Evolutionary conservation across 2,797 vertebrate genomes (phyloP).

Genomic region (Gila robusta): DNA sequence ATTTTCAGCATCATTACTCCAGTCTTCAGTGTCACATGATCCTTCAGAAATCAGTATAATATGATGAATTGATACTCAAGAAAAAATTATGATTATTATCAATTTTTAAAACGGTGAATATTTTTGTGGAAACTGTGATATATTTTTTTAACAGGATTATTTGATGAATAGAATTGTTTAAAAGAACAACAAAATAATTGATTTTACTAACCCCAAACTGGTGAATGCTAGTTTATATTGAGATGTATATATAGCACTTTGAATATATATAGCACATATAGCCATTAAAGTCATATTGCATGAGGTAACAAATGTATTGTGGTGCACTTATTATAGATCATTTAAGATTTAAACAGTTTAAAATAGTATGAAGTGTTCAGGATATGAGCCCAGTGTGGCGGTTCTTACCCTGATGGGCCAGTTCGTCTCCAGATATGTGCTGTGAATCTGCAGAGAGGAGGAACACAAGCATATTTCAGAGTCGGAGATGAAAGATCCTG

Average conservation of each 20-base stretch:
- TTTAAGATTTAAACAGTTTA: neutral
- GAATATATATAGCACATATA: neutral
- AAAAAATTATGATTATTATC: no score
- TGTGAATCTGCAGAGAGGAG: slow-evolving; percentile 87
- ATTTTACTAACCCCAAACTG: no score
- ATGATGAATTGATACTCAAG: no score
- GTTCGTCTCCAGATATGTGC: slow-evolving; percentile 97
- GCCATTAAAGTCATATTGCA: neutral
- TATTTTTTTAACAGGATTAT: no score
- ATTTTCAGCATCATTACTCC: no score
- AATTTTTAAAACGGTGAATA: no score
- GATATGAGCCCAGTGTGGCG: neutral
- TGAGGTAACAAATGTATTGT: neutral
- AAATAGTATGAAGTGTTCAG: neutral
- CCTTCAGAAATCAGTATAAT: no score
- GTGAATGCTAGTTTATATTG: no score
- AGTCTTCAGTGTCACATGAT: no score
- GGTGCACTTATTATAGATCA: neutral
- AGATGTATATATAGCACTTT: neutral
- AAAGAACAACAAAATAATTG: no score
- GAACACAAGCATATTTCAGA: neutral
- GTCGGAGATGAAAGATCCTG: neutral
- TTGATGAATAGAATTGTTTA: no score
- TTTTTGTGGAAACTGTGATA: no score
- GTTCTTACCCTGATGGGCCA: slow-evolving; percentile 96